Base-by-base conservation (phyloP, 2,888 invertebrate genomes). In the Lagria hirta region DNA sequence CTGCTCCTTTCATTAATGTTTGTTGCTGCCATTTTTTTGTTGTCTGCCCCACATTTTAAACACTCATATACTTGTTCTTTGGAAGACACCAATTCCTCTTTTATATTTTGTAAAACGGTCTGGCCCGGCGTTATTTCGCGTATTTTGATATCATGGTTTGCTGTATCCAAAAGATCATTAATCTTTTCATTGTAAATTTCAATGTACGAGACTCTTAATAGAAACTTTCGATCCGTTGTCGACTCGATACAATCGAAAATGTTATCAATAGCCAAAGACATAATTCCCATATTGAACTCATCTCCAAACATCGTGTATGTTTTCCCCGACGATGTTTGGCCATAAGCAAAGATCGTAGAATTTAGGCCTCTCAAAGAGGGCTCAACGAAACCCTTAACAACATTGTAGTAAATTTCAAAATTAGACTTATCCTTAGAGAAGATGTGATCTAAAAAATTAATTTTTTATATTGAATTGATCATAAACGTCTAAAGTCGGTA, bases 281-380 rank as follows among this genome's bases (percentile, higher is more conserved):
- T 85, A 4, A 94, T 81, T 1, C 94, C 94, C 0, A 80, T 82
- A 21, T 83, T 80, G 0, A 70, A 58, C 0, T 75, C 71, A 17
- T 78, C 79, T 1, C 94, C 94, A 64, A 86, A 79, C 84, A 91
- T 88, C 0, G 89, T 90, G 58, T 83, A 83, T 0, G 91, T 91
- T 70, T 91, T 91, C 36, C 92, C 94, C 0, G 91, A 91, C 1
- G 90, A 87, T 3, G 92, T 93, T 69, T 93, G 93, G 4, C 93
- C 93, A 66, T 94, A 94, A 0, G 92, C 91, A 73, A 94, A 90
- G 52, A 94, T 83, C 0, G 93, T 93, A 1, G 89, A 91, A 67
- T 90, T 89, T 57, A 88, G 82, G 2, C 90, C 90, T 49, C 80
- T 77, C 7, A 86, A 74, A 1, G 84, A 81, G 0, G 84, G 79